These are phyloP conservation scores for Tachina grossa DNA, from an alignment of 2,888 invertebrate genomes.

Conservation along the genomic window DNA sequence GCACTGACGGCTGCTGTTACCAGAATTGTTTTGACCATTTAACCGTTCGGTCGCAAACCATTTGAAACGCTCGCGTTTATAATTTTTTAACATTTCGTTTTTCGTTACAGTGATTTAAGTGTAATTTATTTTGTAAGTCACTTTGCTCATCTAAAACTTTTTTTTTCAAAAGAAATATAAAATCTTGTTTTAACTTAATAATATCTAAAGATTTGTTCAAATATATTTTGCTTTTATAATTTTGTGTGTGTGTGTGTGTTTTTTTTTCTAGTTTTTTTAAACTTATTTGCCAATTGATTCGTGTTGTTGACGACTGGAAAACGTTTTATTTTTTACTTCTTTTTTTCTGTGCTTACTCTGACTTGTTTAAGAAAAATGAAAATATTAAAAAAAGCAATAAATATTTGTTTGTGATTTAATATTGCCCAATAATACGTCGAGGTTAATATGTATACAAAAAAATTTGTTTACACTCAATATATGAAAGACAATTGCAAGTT, in stretches of 20 bases:
- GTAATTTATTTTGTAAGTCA: constrained; percentile 35
- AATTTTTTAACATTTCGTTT: constrained; percentile 30
- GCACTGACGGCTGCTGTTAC: constrained; percentile 71
- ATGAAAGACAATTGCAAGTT: constrained; percentile 26
- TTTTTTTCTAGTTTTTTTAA: constrained; percentile 6
- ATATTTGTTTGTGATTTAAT: constrained; percentile 60
- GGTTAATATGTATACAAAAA: constrained; percentile 62
- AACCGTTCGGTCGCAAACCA: constrained; percentile 74
- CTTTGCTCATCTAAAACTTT: constrained; percentile 4
- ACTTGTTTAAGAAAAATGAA: constrained; percentile 57
- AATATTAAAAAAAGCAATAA: constrained; percentile 46
- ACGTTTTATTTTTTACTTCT: constrained; percentile 14
- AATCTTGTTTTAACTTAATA: constrained; percentile 63
- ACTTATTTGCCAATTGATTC: constrained; percentile 27
- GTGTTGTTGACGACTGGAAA: constrained; percentile 36
- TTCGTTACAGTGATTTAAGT: constrained; percentile 28
- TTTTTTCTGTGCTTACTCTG: constrained; percentile 13
- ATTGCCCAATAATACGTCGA: constrained; percentile 71
- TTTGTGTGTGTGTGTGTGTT: too few relatives aligned
- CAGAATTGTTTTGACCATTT: constrained; percentile 75
- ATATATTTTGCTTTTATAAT: constrained; percentile 25
- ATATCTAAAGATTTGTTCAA: constrained; percentile 56
- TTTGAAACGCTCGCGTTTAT: constrained; percentile 63
- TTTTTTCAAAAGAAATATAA: constrained; percentile 24
- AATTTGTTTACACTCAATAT: constrained; percentile 27